Evolutionary conservation across 2,113 vertebrate genomes (phyloP), one percentile per base, ranked within the genome.

Genomic region (Crotalus helleri): DNA sequence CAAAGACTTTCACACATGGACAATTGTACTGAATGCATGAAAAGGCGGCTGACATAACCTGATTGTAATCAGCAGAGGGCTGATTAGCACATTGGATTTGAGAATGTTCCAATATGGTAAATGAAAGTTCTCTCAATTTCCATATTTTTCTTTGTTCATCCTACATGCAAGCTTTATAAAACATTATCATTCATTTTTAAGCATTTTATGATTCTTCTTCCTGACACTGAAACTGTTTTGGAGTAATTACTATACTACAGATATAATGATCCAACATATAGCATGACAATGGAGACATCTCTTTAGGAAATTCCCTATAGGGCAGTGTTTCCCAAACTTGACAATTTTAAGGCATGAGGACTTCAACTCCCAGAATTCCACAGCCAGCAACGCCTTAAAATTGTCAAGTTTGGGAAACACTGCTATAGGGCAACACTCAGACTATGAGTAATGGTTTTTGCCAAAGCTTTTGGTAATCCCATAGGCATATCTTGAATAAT

Each of bases 141-240:
- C 91, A 94, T 94, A 96, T 89, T 90, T 89, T 92, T 92, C 95
- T 94, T 95, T 2, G 95, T 90, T 96, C 44, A 39, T n/a, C 51
- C 1, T 95, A 91, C 74, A 92, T 94, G 88, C 17, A 94, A 96
- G 89, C 88, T 93, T 96, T 95, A 90, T 19, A 91, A 95, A 88
- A 95, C 94, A 93, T 95, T 96, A 94, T 95, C 94, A 87, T 57
- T 96, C 90, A 91, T 61, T 90, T 96, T 94, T 92, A 86, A 93
- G 93, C 49, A 93, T 93, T 96, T 95, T 90, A 94, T 58, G 51
- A 57, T 94, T 92, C 85, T 92, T 69, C 87, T 91, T 89, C 93
- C 93, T 90, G 92, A 92, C 1, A 4, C 26, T 58, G 49, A 91
- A 85, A 93, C 94, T 29, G 85, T 61, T 87, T 85, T 53, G 88